Base-by-base conservation (phyloP, 2,113 vertebrate species). In the Callionymus lyra region DNA sequence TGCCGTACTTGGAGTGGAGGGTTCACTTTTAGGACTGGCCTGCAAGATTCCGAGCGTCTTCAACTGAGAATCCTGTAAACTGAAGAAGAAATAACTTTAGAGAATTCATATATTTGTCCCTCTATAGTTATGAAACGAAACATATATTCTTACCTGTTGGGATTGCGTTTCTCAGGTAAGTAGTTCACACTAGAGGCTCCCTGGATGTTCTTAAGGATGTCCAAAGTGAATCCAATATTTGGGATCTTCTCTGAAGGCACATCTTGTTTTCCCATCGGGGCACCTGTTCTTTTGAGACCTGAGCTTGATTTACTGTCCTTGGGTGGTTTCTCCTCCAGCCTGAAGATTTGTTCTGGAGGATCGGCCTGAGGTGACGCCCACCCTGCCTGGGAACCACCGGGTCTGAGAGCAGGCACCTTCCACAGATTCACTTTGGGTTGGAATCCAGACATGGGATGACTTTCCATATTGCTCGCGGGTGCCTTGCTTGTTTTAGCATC, bases 381-480 rank as follows among this genome's bases (percentile, higher is more conserved):
- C 65, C 81, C 83, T n/a, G 77, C 63, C 2, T 60, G 63, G 33
- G 68, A 43, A 19, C 81, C 44, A 6, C 76, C 72, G 0, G 85
- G 82, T 38, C 86, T 82, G 6, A 89, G 38, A 11, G 89, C 45
- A 0, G 91, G 89, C 11, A 89, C 81, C 58, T 92, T 95, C 76
- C 87, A 85, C 38, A 90, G 56, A 42, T 84, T 87, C 0, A 80
- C 63, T 64, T 89, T 90, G 2, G 82, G 61, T 31, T 80, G 70
- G 55, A 84, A 84, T 2, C 63, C 17, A 6, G 81, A 47, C 3
- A 79, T 48, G 1, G 77, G 18, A 38, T 78, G 80, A 6, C 51
- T 38, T 21, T 88, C 59, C 9, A 82, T 32, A 0, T 56, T 46
- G 0, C 64, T 70, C 41, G 66, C 44, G 15, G 38, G 59, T 2